Conservation (phyloP, 2,888 invertebrate genomes). For the Seira ritae region DNA sequence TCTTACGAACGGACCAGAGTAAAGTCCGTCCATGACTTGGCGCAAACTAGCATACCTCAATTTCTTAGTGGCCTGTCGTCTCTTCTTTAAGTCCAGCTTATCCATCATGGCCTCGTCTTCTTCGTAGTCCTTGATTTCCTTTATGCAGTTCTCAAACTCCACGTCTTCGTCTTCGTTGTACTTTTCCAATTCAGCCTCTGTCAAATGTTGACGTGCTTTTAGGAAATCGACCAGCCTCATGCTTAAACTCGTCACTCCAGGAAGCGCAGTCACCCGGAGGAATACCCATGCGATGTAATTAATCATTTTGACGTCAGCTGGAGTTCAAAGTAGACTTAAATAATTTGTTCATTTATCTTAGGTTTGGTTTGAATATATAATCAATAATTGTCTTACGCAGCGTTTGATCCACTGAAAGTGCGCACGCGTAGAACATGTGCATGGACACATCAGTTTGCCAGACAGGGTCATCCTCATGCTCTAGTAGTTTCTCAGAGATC, state of each 20-base stretch:
- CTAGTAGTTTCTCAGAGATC: constrained; percentile 50
- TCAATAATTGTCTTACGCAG: constrained; percentile 37
- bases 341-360: too few species aligned
- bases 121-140: constrained; percentile 44
- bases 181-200: constrained; percentile 45
- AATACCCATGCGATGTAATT: constrained; percentile 48
- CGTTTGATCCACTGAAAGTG: constrained; percentile 31
- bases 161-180: constrained; percentile 54
- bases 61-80: constrained; percentile 38
- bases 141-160: constrained; percentile 51
- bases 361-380: background rate
- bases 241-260: constrained; percentile 23
- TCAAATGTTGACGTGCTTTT: constrained; percentile 25
- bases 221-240: constrained; percentile 44
- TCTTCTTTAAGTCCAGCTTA: constrained; percentile 49
- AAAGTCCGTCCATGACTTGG: constrained; percentile 41
- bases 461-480: constrained; percentile 45
- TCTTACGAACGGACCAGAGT: constrained; percentile 38
- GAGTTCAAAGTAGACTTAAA: background rate
- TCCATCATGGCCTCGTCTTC: constrained; percentile 49
- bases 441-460: constrained; percentile 57
- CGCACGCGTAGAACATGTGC: constrained; percentile 44
- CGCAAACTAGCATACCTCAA: constrained; percentile 47
- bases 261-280: constrained; percentile 40
- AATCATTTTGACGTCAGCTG: constrained; percentile 27